A percentile compares a stretch with the other conserved stretches of the same genome.
Conservation (phyloP, 2,888 invertebrate species). For the Hypomecis punctinalis region DNA sequence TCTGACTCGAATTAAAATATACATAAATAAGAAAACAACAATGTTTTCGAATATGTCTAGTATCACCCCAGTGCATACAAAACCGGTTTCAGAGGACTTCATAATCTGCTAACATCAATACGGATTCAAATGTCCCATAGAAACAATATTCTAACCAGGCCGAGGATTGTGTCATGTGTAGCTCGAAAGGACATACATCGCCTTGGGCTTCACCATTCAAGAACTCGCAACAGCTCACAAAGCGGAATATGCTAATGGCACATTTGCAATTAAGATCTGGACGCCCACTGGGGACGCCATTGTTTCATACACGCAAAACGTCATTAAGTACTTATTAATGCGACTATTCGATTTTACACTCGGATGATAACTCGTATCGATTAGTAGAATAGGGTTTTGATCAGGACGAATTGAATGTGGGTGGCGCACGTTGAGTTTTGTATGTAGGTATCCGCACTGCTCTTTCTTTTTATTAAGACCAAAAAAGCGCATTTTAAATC, state of each 20-base stretch:
- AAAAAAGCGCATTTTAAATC: too few relatives aligned
- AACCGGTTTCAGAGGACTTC: too few relatives aligned
- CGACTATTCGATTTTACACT: conserved; percentile 35
- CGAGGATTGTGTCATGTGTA: conserved; percentile 52
- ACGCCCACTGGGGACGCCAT: conserved; percentile 78
- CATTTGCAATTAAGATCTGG: conserved; percentile 81
- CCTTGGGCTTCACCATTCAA: conserved; percentile 75
- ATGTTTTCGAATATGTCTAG: too few relatives aligned
- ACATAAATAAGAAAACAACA: too few relatives aligned
- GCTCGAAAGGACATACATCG: conserved; percentile 65
- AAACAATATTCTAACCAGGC: conserved; percentile 9
- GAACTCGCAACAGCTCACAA: conserved; percentile 63
- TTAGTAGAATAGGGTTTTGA: conserved; percentile 35
- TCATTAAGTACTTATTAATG: conserved; percentile 58
- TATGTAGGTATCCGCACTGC: neutral
- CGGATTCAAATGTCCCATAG: neutral
- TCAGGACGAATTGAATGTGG: neutral
- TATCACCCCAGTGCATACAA: too few relatives aligned
- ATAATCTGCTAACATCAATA: neutral
- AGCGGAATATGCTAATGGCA: conserved; percentile 78
- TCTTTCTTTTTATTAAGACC: too few relatives aligned
- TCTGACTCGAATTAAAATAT: too few relatives aligned
- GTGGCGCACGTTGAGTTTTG: neutral
- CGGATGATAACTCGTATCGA: conserved; percentile 19
- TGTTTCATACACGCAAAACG: conserved; percentile 70